A percentile compares a stretch with the other conserved stretches of the same genome.
These are phyloP conservation scores for Frankliniella intonsa DNA, from an alignment of 2,888 invertebrate genomes.

Conservation along the genomic window DNA sequence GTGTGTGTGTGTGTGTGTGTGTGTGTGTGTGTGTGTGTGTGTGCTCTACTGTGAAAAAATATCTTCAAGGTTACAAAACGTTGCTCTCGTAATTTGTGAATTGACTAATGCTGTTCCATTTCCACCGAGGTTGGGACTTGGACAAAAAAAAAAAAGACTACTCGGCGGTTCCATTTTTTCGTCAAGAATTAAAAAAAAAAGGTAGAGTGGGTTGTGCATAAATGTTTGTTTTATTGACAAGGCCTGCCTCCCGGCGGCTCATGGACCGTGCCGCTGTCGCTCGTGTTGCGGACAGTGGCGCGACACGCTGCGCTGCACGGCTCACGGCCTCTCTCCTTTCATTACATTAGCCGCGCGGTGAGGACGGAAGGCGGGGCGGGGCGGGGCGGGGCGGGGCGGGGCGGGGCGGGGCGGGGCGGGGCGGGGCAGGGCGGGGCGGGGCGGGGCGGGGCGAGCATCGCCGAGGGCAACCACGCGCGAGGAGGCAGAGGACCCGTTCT, in stretches of 20 bases:
- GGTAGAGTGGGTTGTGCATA: too few relatives aligned
- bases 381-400: background rate
- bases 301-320: too few relatives aligned
- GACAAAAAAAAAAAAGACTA: too few relatives aligned
- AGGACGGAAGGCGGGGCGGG: background rate
- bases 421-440: background rate
- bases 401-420: background rate
- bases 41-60: too few relatives aligned
- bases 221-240: too few relatives aligned
- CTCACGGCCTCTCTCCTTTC: background rate
- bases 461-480: conserved; percentile 10
- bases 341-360: conserved; percentile 20
- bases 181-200: too few relatives aligned
- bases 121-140: too few relatives aligned
- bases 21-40: background rate
- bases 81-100: too few relatives aligned
- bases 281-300: background rate
- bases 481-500: background rate
- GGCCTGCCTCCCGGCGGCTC: too few relatives aligned
- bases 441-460: background rate
- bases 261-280: background rate
- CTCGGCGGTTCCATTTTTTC: too few relatives aligned
- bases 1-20: background rate
- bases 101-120: too few relatives aligned
- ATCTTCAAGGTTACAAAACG: too few relatives aligned